Conservation (phyloP, 2,113 vertebrate genomes). For the Motacilla tschutschensis region DNA sequence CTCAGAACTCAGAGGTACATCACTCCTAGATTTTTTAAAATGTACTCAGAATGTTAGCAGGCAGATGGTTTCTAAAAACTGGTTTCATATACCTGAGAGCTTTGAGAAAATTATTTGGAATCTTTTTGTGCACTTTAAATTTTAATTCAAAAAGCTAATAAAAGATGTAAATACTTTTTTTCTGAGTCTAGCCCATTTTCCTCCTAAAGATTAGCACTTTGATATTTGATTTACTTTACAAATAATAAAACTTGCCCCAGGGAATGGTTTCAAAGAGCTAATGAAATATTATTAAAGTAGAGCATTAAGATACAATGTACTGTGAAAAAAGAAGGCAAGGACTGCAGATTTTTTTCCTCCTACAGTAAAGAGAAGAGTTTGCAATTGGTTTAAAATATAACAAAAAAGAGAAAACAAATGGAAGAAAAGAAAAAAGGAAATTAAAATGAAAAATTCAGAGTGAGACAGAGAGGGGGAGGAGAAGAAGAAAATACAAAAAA, state of each 20-base stretch:
- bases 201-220: constrained; percentile 13
- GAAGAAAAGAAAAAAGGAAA: background rate
- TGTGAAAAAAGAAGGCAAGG: background rate
- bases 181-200: constrained; percentile 35
- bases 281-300: constrained; percentile 38
- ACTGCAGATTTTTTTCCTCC: background rate
- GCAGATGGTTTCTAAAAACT: background rate
- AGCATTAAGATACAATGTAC: constrained; percentile 2
- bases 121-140: background rate
- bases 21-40: background rate
- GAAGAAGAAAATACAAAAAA: background rate
- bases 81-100: background rate
- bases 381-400: background rate
- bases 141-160: constrained; percentile 47
- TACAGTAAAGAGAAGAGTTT: background rate
- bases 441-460: background rate
- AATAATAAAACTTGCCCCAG: constrained; percentile 37
- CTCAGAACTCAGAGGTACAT: background rate
- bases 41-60: background rate
- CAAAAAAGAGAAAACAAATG: background rate
- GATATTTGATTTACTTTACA: constrained; percentile 56
- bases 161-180: constrained; percentile 28
- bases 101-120: constrained; percentile 27
- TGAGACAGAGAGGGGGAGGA: background rate
- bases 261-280: constrained; percentile 36